Evolutionary conservation across 2,113 vertebrate species (phyloP).

Genomic region (Heptranchias perlo): DNA sequence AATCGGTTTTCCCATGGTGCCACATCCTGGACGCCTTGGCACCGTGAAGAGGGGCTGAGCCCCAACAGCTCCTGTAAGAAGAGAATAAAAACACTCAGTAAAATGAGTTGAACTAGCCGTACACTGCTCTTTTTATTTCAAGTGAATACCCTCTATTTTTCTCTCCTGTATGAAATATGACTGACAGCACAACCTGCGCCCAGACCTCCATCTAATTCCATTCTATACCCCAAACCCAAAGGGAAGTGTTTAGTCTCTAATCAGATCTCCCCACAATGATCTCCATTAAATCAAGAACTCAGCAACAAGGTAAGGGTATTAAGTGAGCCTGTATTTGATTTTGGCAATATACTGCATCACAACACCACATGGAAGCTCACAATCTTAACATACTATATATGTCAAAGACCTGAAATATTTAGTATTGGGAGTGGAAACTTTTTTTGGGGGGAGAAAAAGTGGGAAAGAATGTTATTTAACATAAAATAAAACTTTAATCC

Average conservation of each 20-base stretch:
- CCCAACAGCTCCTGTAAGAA: constrained; percentile 81
- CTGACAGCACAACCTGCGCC: neutral
- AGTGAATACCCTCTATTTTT: neutral
- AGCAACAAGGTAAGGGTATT: neutral
- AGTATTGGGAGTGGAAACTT: neutral
- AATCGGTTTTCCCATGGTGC: constrained; percentile 98
- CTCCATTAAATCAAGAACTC: neutral
- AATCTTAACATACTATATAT: neutral
- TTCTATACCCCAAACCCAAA: neutral
- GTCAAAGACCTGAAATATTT: neutral
- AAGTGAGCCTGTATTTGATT: neutral
- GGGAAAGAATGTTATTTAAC: neutral
- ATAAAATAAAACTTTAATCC: neutral
- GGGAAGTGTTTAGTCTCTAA: neutral
- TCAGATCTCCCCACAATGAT: neutral
- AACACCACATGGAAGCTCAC: neutral
- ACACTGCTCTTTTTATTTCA: neutral
- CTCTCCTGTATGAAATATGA: neutral
- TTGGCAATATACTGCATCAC: neutral
- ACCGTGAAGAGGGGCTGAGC: constrained; percentile 97
- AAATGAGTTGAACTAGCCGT: neutral
- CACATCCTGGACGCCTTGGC: constrained; percentile 96
- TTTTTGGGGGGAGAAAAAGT: neutral
- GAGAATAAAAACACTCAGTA: neutral
- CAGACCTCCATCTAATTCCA: neutral